Evolutionary conservation across 1,140 invertebrate genomes (phyloP).

Genomic region (Choristoneura fumiferana): DNA sequence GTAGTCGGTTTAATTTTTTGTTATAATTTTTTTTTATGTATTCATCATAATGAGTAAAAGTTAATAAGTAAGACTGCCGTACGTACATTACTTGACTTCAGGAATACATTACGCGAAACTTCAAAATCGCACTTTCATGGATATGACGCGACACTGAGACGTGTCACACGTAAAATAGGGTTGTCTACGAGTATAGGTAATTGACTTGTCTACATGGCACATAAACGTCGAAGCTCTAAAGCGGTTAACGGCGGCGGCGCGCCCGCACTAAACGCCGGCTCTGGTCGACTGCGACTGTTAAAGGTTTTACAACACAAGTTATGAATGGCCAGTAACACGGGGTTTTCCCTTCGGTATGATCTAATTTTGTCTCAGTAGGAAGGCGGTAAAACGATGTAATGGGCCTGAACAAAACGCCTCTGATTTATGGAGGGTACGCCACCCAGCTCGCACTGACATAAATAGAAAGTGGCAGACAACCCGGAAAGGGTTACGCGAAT

Average conservation of each 20-base stretch:
- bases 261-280: background rate
- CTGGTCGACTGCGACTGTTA: constrained; percentile 42
- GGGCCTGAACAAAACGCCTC: constrained; percentile 61
- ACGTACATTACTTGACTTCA: too few relatives aligned
- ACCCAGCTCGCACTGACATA: constrained; percentile 53
- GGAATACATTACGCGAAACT: too few relatives aligned
- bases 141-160: background rate
- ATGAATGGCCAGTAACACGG: constrained; percentile 41
- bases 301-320: constrained; percentile 60
- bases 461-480: constrained; percentile 54
- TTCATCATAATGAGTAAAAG: too few relatives aligned
- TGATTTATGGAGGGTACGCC: constrained; percentile 61
- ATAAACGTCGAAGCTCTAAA: background rate
- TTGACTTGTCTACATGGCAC: constrained; percentile 1
- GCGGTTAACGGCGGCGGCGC: background rate
- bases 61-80: too few relatives aligned
- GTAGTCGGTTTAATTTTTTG: too few relatives aligned
- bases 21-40: too few relatives aligned
- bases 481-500: constrained; percentile 54
- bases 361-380: constrained; percentile 66
- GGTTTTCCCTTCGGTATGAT: constrained; percentile 59
- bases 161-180: background rate
- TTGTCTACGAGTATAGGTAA: constrained; percentile 10
- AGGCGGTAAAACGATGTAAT: constrained; percentile 68
- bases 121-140: background rate